Conservation (phyloP, 2,888 invertebrate genomes). For the Sinelater perroti region DNA sequence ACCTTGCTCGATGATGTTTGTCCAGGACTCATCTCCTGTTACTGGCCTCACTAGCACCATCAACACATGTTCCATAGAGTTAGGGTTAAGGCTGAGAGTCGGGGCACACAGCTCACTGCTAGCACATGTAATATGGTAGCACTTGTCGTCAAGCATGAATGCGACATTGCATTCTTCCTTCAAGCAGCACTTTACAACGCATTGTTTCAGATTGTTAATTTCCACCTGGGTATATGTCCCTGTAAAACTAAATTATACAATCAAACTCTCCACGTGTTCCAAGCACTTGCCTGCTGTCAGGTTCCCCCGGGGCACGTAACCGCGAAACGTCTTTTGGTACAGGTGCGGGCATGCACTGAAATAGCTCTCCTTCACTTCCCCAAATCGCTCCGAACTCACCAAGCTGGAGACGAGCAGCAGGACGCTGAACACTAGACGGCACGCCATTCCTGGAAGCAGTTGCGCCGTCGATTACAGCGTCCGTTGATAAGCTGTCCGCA, state of each 20-base stretch:
- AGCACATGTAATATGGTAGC: slow-evolving; percentile 79
- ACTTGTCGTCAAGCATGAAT: slow-evolving; percentile 77
- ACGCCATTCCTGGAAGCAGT: slow-evolving; percentile 2
- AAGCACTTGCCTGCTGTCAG: slow-evolving; percentile 44
- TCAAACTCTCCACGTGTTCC: background rate
- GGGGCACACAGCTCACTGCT: slow-evolving; percentile 79
- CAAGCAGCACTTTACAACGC: slow-evolving; percentile 74
- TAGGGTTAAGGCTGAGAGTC: slow-evolving; percentile 67
- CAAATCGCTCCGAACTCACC: slow-evolving; percentile 31
- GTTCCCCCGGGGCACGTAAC: slow-evolving; percentile 56
- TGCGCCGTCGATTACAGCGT: background rate
- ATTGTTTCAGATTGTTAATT: slow-evolving; percentile 67
- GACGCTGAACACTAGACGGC: background rate
- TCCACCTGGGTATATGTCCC: slow-evolving; percentile 62
- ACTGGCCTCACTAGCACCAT: slow-evolving; percentile 83
- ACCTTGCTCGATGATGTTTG: slow-evolving; percentile 54
- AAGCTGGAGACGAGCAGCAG: slow-evolving; percentile 1
- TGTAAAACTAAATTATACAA: background rate
- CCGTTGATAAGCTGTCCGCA: slow-evolving; percentile 5
- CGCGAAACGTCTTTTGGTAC: slow-evolving; percentile 52
- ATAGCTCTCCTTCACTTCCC: slow-evolving; percentile 34
- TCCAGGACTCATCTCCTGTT: slow-evolving; percentile 65
- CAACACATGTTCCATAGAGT: slow-evolving; percentile 68
- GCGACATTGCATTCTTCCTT: slow-evolving; percentile 79
- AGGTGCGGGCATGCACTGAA: slow-evolving; percentile 52